Conservation (phyloP, 2,888 invertebrate species). For the Agonopterix heracliana region DNA sequence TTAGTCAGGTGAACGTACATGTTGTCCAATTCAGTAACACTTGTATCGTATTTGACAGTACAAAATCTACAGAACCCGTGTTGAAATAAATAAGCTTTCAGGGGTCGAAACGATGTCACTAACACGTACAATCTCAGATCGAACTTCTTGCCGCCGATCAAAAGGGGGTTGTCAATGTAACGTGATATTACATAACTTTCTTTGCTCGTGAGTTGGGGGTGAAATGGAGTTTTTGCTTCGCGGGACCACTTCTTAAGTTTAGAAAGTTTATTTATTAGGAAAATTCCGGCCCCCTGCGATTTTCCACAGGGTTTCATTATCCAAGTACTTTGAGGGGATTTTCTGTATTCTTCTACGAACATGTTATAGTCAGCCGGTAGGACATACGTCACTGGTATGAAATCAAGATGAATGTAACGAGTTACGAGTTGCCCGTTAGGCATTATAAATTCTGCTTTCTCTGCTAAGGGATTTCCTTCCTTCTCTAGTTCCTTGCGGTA, state of each 20-base stretch:
- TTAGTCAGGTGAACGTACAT: constrained; percentile 98
- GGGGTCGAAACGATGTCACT: constrained; percentile 93
- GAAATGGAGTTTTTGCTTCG: constrained; percentile 89
- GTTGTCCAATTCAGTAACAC: constrained; percentile 91
- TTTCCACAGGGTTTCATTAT: constrained; percentile 98
- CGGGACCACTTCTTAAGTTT: constrained; percentile 94
- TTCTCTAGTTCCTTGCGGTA: constrained; percentile 94
- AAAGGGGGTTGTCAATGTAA: constrained; percentile 95
- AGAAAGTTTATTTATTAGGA: constrained; percentile 95
- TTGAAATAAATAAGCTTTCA: constrained; percentile 95
- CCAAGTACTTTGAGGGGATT: constrained; percentile 96
- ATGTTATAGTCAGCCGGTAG: constrained; percentile 97
- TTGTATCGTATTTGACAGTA: constrained; percentile 95
- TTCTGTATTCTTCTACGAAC: constrained; percentile 96
- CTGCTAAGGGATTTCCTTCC: constrained; percentile 90
- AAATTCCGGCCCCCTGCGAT: constrained; percentile 95
- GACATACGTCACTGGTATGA: constrained; percentile 95
- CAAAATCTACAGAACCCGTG: constrained; percentile 97
- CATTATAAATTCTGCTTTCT: constrained; percentile 75
- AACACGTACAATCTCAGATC: constrained; percentile 94
- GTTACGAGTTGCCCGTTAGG: constrained; percentile 79
- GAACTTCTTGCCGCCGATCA: constrained; percentile 98
- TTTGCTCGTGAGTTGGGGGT: constrained; percentile 86
- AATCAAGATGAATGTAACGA: constrained; percentile 89
- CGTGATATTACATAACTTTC: constrained; percentile 98